These are phyloP conservation scores for Drosophila borborema DNA, from an alignment of 2,888 invertebrate species.

Conservation along the genomic window DNA sequence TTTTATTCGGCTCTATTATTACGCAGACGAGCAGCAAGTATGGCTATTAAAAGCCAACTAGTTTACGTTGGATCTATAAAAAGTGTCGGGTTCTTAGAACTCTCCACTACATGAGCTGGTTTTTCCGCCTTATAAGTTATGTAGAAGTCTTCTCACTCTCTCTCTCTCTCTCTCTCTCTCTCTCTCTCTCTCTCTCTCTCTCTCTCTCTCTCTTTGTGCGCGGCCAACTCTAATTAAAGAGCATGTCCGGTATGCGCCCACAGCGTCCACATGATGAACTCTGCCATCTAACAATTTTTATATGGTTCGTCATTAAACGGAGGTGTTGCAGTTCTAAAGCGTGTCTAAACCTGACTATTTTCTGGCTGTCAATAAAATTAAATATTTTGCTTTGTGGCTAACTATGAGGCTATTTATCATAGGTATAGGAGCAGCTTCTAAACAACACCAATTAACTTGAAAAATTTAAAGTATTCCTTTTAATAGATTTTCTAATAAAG, in stretches of 20 bases:
- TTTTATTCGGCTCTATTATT: conserved; percentile 52
- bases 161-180: neutral
- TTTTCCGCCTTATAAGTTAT: conserved; percentile 54
- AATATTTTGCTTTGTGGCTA: neutral
- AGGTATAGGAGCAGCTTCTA: neutral
- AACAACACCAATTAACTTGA: neutral
- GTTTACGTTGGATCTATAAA: conserved; percentile 68
- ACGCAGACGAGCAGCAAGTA: conserved; percentile 47
- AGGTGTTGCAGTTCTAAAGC: conserved; percentile 25
- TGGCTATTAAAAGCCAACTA: conserved; percentile 66
- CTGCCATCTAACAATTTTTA: conserved; percentile 20
- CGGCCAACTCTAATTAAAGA: conserved; percentile 46
- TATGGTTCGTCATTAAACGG: conserved; percentile 29
- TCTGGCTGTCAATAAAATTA: conserved; percentile 20
- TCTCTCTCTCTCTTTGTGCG: neutral
- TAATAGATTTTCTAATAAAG: neutral
- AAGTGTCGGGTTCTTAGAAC: conserved; percentile 69
- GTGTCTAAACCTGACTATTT: conserved; percentile 29
- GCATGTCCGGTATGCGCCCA: conserved; percentile 61
- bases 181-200: too few species aligned
- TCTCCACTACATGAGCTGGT: conserved; percentile 40
- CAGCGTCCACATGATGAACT: conserved; percentile 23
- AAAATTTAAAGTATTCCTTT: too few species aligned
- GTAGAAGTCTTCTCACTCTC: neutral
- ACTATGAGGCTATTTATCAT: conserved; percentile 6